Base-by-base conservation (phyloP, 2,113 vertebrate species). In the Onychorhynchus coronatus region DNA sequence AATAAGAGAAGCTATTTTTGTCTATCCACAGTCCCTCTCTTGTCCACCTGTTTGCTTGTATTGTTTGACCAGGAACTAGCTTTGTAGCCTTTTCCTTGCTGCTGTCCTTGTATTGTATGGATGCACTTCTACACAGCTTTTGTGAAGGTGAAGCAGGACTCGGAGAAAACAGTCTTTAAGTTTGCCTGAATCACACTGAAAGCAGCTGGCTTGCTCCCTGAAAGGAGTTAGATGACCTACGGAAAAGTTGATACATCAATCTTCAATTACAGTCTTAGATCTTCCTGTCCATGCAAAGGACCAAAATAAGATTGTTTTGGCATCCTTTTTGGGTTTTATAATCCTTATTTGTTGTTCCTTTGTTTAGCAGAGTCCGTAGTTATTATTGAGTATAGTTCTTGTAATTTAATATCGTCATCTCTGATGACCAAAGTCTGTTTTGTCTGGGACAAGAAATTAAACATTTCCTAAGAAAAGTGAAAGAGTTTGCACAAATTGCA, bases 251-350 rank as follows among this genome's bases (percentile, higher is more conserved):
- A 88, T 85, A 56, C 65, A 46, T 37, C 31, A 39, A 0, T 75
- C 55, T 94, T 89, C 65, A 79, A 18, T 94, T 79, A 50, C 28
- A 65, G 33, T 59, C 53, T 61, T 79, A 25, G 58, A 82, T 93
- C 82, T 95, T 96, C 73, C 85, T 97, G 91, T 89, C 75, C 30
- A 44, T 31, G 49, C 66, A 85, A 82, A 95, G 67, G 58, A 83
- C 17, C 74, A 88, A 80, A 91, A 75, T 66, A 88, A 94, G 71
- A 81, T 71, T 77, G 55, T 94, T 91, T 82, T 91, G 88, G 71
- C 90, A 85, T 80, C 52, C 41, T 91, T 86, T 88, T 63, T 78
- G 56, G 56, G 24, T 93, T 94, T 91, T 68, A 39, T 70, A 85
- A 41, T 49, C 12, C 67, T 42, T 67, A 25, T 14, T 71, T 89